Evolutionary conservation across 2,113 vertebrate species (phyloP), one percentile per base, ranked within the genome.

Genomic region (Brachypodius melanocephalos): DNA sequence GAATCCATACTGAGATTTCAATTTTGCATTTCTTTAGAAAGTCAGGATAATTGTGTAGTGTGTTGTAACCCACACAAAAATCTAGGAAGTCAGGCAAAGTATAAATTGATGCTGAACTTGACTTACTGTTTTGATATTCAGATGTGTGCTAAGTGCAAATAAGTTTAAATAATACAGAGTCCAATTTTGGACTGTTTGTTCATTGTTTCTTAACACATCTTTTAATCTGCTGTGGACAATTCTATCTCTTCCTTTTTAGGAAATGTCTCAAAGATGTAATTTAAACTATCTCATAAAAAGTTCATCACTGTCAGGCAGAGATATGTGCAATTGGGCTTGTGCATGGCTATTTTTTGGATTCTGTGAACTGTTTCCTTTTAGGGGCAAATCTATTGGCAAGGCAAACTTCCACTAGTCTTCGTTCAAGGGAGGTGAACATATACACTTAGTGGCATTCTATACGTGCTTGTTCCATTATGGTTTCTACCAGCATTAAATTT

Each of bases 291-390:
- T 93, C 78, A 1, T 96, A 97, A 97, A 90, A 96, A 79, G 81
- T 84, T 93, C 83, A 73, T 96, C 86, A 76, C 49, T 95, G 89
- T 96, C 88, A 95, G 75, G 90, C 78, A 95, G 66, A 96, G 75
- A 94, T 95, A 91, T 81, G 85, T 87, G 89, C 65, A 88, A 93
- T 24, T 95, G 65, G 91, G 57, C 55, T 96, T 91, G 83, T 34
- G 8, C 42, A 8, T 87, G 87, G 83, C 90, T 95, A 93, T 65
- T 92, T 97, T 96, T 90, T 95, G 25, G 68, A 78, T 83, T 92
- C 92, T 89, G 46, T 94, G 96, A 97, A 97, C 73, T 94, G 61
- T 94, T 96, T 95, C 94, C 95, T 97, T 97, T 96, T 97, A 97
- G 67, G 93, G 95, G 13, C 96, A 94, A 73, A 74, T 95, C 57